Conservation (phyloP, 64 coral and sea anemone species). For the Pocillopora verrucosa region DNA sequence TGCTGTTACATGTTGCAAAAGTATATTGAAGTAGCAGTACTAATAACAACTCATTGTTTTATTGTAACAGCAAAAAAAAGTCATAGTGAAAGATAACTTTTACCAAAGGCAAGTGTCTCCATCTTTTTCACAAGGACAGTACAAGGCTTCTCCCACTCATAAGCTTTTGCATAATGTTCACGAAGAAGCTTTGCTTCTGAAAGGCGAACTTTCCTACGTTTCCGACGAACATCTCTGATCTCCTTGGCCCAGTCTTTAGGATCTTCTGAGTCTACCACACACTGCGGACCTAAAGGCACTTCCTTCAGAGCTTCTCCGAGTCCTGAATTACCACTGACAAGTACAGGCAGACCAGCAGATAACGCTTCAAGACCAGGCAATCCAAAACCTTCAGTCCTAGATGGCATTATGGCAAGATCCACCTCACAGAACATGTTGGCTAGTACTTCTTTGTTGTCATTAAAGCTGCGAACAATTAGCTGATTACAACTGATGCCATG, state of each 20-base stretch:
- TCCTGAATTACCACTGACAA: constrained; percentile 31
- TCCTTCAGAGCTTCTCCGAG: background rate
- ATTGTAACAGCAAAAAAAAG: too few relatives aligned
- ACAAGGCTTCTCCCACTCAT: background rate
- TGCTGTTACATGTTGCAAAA: too few relatives aligned
- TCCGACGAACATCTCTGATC: background rate
- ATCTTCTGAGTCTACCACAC: background rate
- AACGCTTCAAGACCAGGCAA: constrained; percentile 15
- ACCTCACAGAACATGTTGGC: too few relatives aligned
- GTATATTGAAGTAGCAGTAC: too few relatives aligned
- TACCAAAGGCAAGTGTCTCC: background rate
- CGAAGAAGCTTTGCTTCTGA: background rate
- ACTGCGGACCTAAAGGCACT: background rate
- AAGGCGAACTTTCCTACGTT: background rate
- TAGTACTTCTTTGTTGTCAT: too few relatives aligned
- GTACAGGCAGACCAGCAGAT: constrained; percentile 20
- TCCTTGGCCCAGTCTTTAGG: background rate
- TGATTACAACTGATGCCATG: too few relatives aligned
- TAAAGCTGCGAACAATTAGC: too few relatives aligned
- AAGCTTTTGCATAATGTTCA: background rate
- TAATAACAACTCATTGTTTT: too few relatives aligned
- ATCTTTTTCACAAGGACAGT: background rate
- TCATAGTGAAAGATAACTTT: background rate
- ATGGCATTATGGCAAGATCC: too few relatives aligned
- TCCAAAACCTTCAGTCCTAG: background rate